Percentiles rank a stretch among this genome's conserved stretches.
Evolutionary conservation across 2,888 invertebrate genomes (phyloP).

Genomic region (Patella depressa): DNA sequence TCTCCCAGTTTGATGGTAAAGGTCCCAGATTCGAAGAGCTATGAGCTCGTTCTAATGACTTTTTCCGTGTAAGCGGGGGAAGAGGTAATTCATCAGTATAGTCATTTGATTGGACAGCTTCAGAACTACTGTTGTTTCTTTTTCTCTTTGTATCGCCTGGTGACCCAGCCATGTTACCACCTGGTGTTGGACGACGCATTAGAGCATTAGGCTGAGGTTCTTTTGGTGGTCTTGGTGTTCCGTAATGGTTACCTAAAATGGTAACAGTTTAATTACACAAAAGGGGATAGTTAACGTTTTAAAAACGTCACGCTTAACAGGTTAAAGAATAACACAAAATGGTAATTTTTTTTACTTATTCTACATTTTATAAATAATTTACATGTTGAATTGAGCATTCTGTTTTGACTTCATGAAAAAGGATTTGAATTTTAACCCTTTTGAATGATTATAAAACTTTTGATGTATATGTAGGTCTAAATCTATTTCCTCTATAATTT

Average conservation of each 20-base stretch:
- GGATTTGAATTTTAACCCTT: too few relatives aligned
- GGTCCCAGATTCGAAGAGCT: conserved; percentile 80
- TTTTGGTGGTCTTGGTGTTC: conserved; percentile 75
- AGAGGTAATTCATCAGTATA: conserved; percentile 48
- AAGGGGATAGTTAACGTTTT: too few relatives aligned
- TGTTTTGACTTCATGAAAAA: too few relatives aligned
- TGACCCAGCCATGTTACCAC: conserved; percentile 43
- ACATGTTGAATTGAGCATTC: too few relatives aligned
- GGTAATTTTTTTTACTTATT: too few relatives aligned
- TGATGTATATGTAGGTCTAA: too few relatives aligned
- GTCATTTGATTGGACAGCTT: conserved; percentile 71
- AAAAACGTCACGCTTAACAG: too few relatives aligned
- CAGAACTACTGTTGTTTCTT: conserved; percentile 75
- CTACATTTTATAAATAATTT: too few relatives aligned
- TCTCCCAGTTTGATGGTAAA: conserved; percentile 96
- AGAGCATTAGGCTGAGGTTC: conserved; percentile 57
- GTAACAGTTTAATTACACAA: neutral
- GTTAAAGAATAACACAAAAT: too few relatives aligned
- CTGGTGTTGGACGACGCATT: conserved; percentile 63
- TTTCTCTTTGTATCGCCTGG: conserved; percentile 72
- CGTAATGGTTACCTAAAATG: conserved; percentile 76
- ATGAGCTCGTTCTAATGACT: conserved; percentile 61
- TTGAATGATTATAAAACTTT: too few relatives aligned
- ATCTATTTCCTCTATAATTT: too few relatives aligned
- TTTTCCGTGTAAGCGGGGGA: conserved; percentile 51